These are phyloP conservation scores for Zonitis immaculata DNA, from an alignment of 2,888 invertebrate species.

Conservation along the genomic window DNA sequence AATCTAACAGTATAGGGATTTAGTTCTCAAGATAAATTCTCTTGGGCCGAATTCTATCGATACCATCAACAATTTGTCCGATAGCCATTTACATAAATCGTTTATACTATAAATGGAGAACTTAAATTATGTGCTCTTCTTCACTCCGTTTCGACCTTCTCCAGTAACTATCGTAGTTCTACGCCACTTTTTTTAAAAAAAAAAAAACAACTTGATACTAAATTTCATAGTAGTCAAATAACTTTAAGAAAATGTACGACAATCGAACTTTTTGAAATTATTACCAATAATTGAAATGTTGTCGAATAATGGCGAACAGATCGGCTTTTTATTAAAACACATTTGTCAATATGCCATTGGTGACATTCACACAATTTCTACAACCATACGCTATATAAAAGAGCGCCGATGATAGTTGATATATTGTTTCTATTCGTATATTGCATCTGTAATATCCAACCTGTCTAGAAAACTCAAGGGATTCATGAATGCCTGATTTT, in stretches of 20 bases:
- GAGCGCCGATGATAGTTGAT: slow-evolving; percentile 24
- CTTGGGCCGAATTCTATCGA: slow-evolving; percentile 31
- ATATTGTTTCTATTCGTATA: slow-evolving; percentile 24
- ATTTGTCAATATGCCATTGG: neutral
- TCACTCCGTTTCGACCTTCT: no score
- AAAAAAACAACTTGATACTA: no score
- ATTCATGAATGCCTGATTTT: slow-evolving; percentile 19
- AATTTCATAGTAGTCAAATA: no score
- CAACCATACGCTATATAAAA: neutral
- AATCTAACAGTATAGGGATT: slow-evolving; percentile 31
- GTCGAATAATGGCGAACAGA: neutral
- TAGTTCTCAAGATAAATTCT: slow-evolving; percentile 30
- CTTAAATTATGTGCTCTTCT: slow-evolving; percentile 20
- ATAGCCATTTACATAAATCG: slow-evolving; percentile 35
- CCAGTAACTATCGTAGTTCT: no score
- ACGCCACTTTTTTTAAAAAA: no score
- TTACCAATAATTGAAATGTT: neutral
- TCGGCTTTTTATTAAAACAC: neutral
- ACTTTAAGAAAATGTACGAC: no score
- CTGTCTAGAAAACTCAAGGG: slow-evolving; percentile 21
- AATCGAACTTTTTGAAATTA: neutral
- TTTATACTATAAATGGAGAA: slow-evolving; percentile 12
- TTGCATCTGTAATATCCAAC: slow-evolving; percentile 27
- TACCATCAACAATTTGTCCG: slow-evolving; percentile 35
- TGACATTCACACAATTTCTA: no score